A percentile compares a stretch with the other conserved stretches of the same genome.
Conservation (phyloP, 1,140 invertebrate genomes). For the Drosophila sulfurigaster region DNA sequence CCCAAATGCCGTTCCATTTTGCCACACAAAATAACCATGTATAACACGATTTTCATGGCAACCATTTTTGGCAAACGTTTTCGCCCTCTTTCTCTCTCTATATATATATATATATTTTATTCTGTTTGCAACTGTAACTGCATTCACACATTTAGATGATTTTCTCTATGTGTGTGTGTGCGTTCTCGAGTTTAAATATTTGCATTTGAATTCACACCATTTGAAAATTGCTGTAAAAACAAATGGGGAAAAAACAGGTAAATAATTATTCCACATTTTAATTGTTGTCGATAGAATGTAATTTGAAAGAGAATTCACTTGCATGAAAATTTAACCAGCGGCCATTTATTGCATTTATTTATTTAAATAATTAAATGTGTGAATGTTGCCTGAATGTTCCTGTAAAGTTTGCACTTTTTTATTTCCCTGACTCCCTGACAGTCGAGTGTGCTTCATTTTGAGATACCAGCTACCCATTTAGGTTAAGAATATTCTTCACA, state of each 20-base stretch:
- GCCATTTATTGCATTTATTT: slow-evolving; percentile 9
- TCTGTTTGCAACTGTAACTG: neutral
- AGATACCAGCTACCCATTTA: too few relatives aligned
- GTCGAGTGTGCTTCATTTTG: too few relatives aligned
- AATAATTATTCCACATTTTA: slow-evolving; percentile 36
- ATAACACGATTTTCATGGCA: slow-evolving; percentile 7
- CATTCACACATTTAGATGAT: neutral
- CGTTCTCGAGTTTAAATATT: slow-evolving; percentile 14
- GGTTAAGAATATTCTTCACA: too few relatives aligned
- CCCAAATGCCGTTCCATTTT: slow-evolving; percentile 18
- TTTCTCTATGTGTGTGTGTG: neutral
- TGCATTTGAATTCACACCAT: slow-evolving; percentile 5
- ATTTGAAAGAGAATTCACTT: slow-evolving; percentile 21
- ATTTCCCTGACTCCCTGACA: too few relatives aligned
- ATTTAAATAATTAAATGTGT: slow-evolving; percentile 11
- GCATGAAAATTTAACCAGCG: neutral
- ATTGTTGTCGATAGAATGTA: slow-evolving; percentile 23
- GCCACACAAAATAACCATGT: slow-evolving; percentile 18
- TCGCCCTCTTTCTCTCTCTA: neutral
- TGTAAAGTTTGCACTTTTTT: too few relatives aligned
- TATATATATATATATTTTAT: neutral
- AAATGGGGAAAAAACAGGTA: slow-evolving; percentile 13
- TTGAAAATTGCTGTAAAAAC: slow-evolving; percentile 13
- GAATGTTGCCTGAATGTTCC: too few relatives aligned
- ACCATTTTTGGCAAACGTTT: neutral